Conservation (phyloP, 2,797 vertebrate genomes). For the Thalassophryne amazonica region DNA sequence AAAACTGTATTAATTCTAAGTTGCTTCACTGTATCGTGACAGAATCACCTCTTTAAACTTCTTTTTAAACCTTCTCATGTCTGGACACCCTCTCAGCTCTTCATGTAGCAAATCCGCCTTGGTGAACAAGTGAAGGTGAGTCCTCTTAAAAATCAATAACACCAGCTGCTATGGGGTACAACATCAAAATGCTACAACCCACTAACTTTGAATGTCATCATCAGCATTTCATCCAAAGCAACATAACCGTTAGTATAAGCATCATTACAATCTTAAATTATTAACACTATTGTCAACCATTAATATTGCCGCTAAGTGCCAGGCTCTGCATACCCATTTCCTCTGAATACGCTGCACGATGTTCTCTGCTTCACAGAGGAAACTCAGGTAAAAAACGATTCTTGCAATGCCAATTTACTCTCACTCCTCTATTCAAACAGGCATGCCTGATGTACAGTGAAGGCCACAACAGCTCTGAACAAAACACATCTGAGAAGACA, state of each 20-base stretch:
- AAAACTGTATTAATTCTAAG: no score
- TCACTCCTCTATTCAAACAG: slow-evolving; percentile 49
- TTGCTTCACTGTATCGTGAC: no score
- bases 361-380: slow-evolving; percentile 14
- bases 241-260: slow-evolving; percentile 27
- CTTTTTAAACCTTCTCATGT: no score
- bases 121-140: no score
- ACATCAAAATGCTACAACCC: no score
- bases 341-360: slow-evolving; percentile 16
- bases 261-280: slow-evolving; percentile 25
- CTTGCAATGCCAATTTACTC: slow-evolving; percentile 30
- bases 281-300: slow-evolving; percentile 18
- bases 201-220: no score
- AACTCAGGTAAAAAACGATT: slow-evolving; percentile 8
- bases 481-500: slow-evolving; percentile 64
- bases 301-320: slow-evolving; percentile 5
- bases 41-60: no score
- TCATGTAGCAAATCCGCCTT: no score
- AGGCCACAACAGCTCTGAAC: slow-evolving; percentile 49
- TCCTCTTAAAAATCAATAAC: no score
- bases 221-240: slow-evolving; percentile 24
- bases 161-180: no score
- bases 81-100: no score
- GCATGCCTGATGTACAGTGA: slow-evolving; percentile 36
- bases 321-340: slow-evolving; percentile 12